Conservation (phyloP, 37 sponge, comb jelly and placozoan genomes). For the Beroe ovata region DNA sequence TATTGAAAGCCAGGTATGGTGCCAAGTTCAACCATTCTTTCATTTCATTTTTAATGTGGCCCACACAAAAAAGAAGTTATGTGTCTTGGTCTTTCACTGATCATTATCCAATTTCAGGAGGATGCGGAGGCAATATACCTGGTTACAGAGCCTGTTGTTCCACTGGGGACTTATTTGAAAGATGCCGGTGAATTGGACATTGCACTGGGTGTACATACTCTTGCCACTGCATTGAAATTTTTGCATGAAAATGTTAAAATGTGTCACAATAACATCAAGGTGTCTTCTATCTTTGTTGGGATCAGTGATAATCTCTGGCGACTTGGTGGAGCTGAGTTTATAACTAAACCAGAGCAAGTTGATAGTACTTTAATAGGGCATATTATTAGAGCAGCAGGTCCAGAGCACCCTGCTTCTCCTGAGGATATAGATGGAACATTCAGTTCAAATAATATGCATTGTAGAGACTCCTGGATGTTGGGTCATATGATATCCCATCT, state of each 20-base stretch:
- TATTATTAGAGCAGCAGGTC: background rate
- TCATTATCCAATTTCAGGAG: slow-evolving; percentile 54
- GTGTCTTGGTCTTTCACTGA: no score
- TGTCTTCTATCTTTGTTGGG: slow-evolving; percentile 29
- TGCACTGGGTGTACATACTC: background rate
- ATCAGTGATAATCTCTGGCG: slow-evolving; percentile 26
- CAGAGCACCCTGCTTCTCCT: slow-evolving; percentile 28
- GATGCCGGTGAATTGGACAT: background rate
- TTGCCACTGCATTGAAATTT: slow-evolving; percentile 26
- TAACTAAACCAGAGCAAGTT: background rate
- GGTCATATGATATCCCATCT: slow-evolving; percentile 20
- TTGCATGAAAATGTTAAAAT: slow-evolving; percentile 7
- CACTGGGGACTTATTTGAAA: slow-evolving; percentile 29
- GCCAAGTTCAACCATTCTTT: background rate
- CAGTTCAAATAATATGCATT: background rate
- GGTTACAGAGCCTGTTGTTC: slow-evolving; percentile 60
- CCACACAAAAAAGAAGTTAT: no score
- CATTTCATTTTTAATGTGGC: no score
- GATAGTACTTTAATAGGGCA: background rate
- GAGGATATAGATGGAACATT: slow-evolving; percentile 60
- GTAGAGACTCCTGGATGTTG: slow-evolving; percentile 54
- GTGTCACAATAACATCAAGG: slow-evolving; percentile 37
- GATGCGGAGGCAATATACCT: slow-evolving; percentile 42
- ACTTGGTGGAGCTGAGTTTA: slow-evolving; percentile 3
- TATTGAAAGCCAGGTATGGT: slow-evolving; percentile 53